A percentile compares a stretch with the other conserved stretches of the same genome.
These are phyloP conservation scores for Epinotia nisella DNA, from an alignment of 2,888 invertebrate genomes.

Conservation along the genomic window DNA sequence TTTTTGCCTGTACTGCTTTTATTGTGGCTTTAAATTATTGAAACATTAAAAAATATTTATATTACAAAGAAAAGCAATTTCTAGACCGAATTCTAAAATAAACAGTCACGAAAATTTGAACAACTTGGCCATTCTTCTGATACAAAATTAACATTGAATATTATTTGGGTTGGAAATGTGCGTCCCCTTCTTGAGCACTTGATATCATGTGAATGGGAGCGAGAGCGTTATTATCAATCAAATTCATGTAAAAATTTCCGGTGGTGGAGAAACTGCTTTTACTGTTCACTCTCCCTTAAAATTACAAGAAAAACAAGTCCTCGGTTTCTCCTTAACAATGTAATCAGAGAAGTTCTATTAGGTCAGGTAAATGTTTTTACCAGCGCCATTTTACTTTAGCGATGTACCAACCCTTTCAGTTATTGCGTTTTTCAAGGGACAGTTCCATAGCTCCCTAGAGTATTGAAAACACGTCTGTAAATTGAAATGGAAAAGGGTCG, in stretches of 20 bases:
- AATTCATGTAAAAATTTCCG: background rate
- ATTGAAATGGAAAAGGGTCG: constrained; percentile 77
- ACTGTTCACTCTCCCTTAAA: background rate
- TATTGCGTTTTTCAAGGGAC: constrained; percentile 65
- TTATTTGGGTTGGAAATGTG: background rate
- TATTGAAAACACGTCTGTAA: constrained; percentile 73
- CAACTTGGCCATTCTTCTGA: background rate
- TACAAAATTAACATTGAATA: background rate
- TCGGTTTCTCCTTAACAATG: constrained; percentile 13
- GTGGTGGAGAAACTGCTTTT: background rate
- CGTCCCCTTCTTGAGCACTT: background rate
- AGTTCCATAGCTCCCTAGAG: constrained; percentile 62
- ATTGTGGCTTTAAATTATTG: background rate
- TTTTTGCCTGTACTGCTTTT: background rate
- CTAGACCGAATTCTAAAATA: background rate
- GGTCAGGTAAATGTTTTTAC: constrained; percentile 38
- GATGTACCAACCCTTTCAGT: constrained; percentile 56
- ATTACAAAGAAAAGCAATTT: constrained; percentile 1
- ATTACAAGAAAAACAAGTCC: constrained; percentile 13
- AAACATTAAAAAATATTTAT: background rate
- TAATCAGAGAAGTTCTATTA: constrained; percentile 37
- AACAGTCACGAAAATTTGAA: constrained; percentile 1
- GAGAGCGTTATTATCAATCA: background rate
- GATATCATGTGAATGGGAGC: background rate
- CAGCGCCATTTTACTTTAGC: constrained; percentile 29